These are phyloP conservation scores for Chloroceryle amazona DNA, from an alignment of 2,797 vertebrate species.

Conservation along the genomic window DNA sequence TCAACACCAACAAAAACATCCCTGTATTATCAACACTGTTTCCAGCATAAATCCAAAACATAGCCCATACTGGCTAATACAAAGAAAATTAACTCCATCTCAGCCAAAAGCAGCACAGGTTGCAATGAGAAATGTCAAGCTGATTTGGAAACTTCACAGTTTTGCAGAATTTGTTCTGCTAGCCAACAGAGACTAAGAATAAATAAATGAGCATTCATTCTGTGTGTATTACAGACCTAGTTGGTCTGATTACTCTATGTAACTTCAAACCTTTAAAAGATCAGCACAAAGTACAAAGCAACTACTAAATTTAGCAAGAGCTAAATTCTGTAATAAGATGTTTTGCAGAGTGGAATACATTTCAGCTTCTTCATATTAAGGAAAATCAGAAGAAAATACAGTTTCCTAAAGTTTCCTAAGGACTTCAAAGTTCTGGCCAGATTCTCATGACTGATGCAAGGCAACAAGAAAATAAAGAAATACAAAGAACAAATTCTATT, in stretches of 20 bases:
- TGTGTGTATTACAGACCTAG: neutral
- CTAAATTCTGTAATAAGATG: neutral
- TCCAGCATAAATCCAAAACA: neutral
- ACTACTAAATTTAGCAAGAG: too few relatives aligned
- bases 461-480: neutral
- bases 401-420: neutral
- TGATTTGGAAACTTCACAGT: neutral
- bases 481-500: neutral
- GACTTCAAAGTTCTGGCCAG: neutral
- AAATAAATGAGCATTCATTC: neutral
- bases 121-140: neutral
- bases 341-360: neutral
- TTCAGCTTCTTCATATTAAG: neutral
- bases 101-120: neutral
- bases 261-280: neutral
- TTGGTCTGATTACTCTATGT: neutral
- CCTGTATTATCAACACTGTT: neutral
- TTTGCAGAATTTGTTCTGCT: neutral
- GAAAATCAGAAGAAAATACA: neutral
- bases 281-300: neutral
- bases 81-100: neutral
- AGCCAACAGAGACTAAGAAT: neutral
- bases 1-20: neutral
- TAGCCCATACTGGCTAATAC: neutral
- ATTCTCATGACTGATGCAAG: neutral